Conservation (phyloP, 2,113 vertebrate species). For the Vulpes ferrilata region DNA sequence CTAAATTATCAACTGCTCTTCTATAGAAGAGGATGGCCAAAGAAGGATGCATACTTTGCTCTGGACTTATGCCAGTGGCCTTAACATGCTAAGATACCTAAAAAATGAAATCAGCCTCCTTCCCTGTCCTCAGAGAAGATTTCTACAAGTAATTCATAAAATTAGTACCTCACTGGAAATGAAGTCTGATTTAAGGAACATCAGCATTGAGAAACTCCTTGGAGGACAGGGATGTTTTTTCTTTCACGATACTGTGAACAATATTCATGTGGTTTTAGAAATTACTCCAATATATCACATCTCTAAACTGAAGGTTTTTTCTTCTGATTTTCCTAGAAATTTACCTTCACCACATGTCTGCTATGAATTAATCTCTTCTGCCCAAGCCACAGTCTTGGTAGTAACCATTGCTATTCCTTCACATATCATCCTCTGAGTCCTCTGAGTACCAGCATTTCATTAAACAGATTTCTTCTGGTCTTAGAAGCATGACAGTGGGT, state of each 20-base stretch:
- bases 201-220: not conserved
- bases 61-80: constrained; percentile 18
- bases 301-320: not conserved
- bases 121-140: constrained; percentile 38
- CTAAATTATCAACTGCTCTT: constrained; percentile 64
- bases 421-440: not conserved
- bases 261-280: not conserved
- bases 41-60: constrained; percentile 35
- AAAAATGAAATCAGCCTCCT: constrained; percentile 51
- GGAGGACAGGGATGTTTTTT: not conserved
- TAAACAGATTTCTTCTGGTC: not conserved
- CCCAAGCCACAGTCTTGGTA: not conserved
- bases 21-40: not conserved
- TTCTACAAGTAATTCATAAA: constrained; percentile 46
- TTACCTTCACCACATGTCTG: not conserved
- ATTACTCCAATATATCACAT: not conserved
- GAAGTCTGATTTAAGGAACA: constrained; percentile 41
- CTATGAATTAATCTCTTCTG: not conserved
- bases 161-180: not conserved
- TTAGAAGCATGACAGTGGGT: not conserved
- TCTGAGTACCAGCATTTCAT: not conserved
- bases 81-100: constrained; percentile 37
- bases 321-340: not conserved
- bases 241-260: not conserved
- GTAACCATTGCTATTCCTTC: not conserved